Evolutionary conservation across 2,888 invertebrate species (phyloP).

Genomic region (Cheilosia vulpina): DNA sequence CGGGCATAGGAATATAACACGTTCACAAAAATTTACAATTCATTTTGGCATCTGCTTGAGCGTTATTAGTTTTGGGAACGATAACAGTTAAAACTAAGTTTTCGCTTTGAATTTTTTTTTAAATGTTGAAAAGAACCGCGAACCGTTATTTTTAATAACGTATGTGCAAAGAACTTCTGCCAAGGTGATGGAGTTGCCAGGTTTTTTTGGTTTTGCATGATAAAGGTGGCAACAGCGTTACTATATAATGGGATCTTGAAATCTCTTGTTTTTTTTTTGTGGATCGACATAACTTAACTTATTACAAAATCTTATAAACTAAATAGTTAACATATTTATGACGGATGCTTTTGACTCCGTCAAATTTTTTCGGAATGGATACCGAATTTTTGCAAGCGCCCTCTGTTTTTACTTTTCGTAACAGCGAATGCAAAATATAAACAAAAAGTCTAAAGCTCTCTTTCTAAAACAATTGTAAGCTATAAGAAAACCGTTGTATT

Average conservation of each 20-base stretch:
- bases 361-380: neutral
- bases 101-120: no score
- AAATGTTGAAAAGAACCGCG: no score
- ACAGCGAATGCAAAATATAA: conserved; percentile 20
- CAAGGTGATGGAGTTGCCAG: neutral
- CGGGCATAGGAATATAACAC: conserved; percentile 41
- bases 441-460: conserved; percentile 40
- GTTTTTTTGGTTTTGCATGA: no score
- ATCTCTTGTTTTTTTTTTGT: neutral
- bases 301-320: conserved; percentile 21
- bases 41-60: conserved; percentile 72
- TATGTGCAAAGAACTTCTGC: neutral
- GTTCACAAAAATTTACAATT: conserved; percentile 43
- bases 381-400: neutral
- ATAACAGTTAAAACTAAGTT: neutral
- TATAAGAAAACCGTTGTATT: no score
- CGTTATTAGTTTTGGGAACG: conserved; percentile 5
- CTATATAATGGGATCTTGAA: no score
- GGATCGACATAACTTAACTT: conserved; percentile 24
- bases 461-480: neutral
- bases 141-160: neutral
- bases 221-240: no score
- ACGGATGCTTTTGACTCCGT: neutral
- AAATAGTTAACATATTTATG: conserved; percentile 36
- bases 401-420: neutral